Evolutionary conservation across 2,888 invertebrate species (phyloP).

Genomic region (Hirtodrosophila histrioides): DNA sequence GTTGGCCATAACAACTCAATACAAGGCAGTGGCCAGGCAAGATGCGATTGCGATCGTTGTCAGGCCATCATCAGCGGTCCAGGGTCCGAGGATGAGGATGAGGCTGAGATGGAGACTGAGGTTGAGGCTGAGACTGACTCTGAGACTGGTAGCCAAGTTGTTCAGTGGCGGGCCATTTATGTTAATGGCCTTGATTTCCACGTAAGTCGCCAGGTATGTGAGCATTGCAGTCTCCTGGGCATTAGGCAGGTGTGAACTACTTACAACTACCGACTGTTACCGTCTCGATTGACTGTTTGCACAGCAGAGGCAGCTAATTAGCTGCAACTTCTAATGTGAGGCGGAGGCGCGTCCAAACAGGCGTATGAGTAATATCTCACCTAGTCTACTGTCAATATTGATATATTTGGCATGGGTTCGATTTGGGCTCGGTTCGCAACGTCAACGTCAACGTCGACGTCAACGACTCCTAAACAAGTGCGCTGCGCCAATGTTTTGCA

Average conservation of each 20-base stretch:
- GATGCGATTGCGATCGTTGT: constrained; percentile 57
- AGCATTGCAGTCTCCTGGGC: constrained; percentile 6
- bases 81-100: not conserved
- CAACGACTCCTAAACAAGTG: constrained; percentile 71
- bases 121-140: not conserved
- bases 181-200: constrained; percentile 76
- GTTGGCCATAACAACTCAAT: constrained; percentile 79
- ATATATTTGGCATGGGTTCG: constrained; percentile 1
- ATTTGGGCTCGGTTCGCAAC: constrained; percentile 20
- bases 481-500: constrained; percentile 49
- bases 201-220: constrained; percentile 33
- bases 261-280: constrained; percentile 50
- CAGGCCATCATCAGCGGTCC: constrained; percentile 36
- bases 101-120: constrained; percentile 1
- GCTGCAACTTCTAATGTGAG: constrained; percentile 62
- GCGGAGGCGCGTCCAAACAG: constrained; percentile 48
- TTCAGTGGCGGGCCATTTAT: constrained; percentile 59
- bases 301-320: constrained; percentile 61
- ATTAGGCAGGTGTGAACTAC: constrained; percentile 72
- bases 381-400: constrained; percentile 48
- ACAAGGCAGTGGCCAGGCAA: constrained; percentile 46
- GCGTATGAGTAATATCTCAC: constrained; percentile 77
- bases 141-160: constrained; percentile 21
- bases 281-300: constrained; percentile 24
- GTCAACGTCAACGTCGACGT: constrained; percentile 38